These are phyloP conservation scores for Anguilla megastoma DNA, from an alignment of 2,797 vertebrate species.

Conservation along the genomic window DNA sequence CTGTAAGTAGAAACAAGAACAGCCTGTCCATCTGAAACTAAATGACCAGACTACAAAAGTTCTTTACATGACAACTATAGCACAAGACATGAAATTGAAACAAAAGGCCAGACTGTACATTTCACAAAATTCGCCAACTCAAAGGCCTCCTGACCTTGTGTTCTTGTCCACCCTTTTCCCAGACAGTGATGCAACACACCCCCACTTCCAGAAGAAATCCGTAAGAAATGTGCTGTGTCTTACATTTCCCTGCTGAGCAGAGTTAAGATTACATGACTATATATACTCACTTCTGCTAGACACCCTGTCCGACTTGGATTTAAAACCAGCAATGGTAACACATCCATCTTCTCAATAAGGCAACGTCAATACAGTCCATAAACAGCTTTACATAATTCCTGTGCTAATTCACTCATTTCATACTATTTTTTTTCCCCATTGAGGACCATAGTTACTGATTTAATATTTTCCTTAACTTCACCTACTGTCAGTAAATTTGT, in stretches of 20 bases:
- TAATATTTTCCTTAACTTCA: neutral
- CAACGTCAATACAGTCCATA: neutral
- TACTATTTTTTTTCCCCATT: neutral
- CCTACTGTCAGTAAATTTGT: neutral
- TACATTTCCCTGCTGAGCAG: neutral
- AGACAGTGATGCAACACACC: slow-evolving; percentile 12
- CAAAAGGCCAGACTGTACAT: neutral
- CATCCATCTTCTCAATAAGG: neutral
- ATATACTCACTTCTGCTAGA: slow-evolving; percentile 15
- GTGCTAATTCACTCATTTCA: neutral
- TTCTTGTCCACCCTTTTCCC: slow-evolving; percentile 17
- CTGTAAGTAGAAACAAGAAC: neutral
- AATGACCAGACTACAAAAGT: neutral
- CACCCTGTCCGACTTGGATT: neutral
- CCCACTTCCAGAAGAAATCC: slow-evolving; percentile 23
- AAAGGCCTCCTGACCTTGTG: neutral
- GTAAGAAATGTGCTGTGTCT: slow-evolving; percentile 20
- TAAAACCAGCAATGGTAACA: slow-evolving; percentile 17
- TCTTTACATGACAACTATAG: neutral
- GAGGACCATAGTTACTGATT: neutral
- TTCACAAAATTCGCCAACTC: neutral
- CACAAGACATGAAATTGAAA: neutral
- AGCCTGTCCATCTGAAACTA: neutral
- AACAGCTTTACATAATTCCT: neutral
- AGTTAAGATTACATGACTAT: slow-evolving; percentile 31